Conservation (phyloP, 2,888 invertebrate genomes). For the Caenorhabditis auriculariae region DNA sequence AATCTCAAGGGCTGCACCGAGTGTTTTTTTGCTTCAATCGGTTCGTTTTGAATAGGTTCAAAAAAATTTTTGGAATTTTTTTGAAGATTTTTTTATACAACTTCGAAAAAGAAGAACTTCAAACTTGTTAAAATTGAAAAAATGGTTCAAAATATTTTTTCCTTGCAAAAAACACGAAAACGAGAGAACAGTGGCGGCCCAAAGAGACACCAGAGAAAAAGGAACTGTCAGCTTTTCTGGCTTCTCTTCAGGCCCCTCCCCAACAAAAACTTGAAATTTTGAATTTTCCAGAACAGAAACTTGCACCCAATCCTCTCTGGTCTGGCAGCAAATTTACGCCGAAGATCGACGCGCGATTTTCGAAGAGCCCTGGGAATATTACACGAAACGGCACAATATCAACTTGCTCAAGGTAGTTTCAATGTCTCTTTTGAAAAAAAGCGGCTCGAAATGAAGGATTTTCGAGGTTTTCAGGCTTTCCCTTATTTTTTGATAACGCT, state of each 20-base stretch:
- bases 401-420: slow-evolving; percentile 43
- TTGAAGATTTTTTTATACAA: too few relatives aligned
- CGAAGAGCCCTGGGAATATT: slow-evolving; percentile 54
- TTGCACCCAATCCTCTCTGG: slow-evolving; percentile 34
- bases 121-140: too few relatives aligned
- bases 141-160: too few relatives aligned
- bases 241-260: too few relatives aligned
- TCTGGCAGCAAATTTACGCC: slow-evolving; percentile 72
- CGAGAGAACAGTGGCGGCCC: neutral
- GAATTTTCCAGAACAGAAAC: slow-evolving; percentile 70
- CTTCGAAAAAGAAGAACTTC: too few relatives aligned
- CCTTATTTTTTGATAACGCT: neutral
- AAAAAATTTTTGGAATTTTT: too few relatives aligned
- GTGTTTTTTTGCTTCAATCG: slow-evolving; percentile 92
- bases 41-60: neutral
- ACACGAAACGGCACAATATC: slow-evolving; percentile 50
- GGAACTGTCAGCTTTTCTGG: too few relatives aligned
- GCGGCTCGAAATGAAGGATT: neutral
- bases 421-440: too few relatives aligned
- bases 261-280: too few relatives aligned
- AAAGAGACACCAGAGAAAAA: too few relatives aligned
- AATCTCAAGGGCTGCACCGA: slow-evolving; percentile 86
- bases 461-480: neutral
- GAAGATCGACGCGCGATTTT: slow-evolving; percentile 55
- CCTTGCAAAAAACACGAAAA: neutral